A percentile compares a stretch with the other conserved stretches of the same genome.
phyloP scores from a whole-genome alignment of 2,113 vertebrate genomes.

The Hippocampus zosterae region DNA sequence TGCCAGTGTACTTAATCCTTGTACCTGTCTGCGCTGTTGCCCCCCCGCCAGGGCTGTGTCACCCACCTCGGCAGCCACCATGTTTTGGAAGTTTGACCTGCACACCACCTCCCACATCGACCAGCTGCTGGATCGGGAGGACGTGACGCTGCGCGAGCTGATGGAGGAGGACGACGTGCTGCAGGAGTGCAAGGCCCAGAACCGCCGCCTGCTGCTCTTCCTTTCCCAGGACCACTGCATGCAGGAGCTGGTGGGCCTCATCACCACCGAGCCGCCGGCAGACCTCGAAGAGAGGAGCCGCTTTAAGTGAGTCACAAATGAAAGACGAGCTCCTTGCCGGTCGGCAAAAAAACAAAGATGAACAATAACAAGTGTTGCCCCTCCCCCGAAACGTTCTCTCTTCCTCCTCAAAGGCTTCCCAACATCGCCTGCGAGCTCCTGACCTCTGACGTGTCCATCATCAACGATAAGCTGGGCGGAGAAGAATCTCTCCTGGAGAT shows the following conservation, averaged over 20 bases:
- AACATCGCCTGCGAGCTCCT: slow-evolving; percentile 95
- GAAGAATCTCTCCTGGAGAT: slow-evolving; percentile 84
- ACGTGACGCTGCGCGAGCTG: slow-evolving; percentile 86
- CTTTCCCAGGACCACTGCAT: slow-evolving; percentile 90
- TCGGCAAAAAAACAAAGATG: too few species aligned
- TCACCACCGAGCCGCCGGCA: slow-evolving; percentile 86
- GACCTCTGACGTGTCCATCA: slow-evolving; percentile 89
- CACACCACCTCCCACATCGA: slow-evolving; percentile 92
- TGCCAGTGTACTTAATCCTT: too few species aligned
- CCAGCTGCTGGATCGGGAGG: slow-evolving; percentile 92
- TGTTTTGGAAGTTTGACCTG: slow-evolving; percentile 99
- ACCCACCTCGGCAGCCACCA: slow-evolving; percentile 72
- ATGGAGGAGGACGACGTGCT: slow-evolving; percentile 96
- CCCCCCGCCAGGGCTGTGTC: slow-evolving; percentile 61
- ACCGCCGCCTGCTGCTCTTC: slow-evolving; percentile 89
- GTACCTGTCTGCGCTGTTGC: too few species aligned
- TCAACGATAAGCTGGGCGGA: slow-evolving; percentile 88
- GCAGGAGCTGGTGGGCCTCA: slow-evolving; percentile 88
- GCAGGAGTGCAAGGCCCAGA: slow-evolving; percentile 97
- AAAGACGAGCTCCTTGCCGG: not conserved
- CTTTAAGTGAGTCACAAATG: slow-evolving; percentile 83
- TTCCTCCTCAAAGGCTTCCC: slow-evolving; percentile 74
- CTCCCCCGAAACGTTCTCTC: not conserved
- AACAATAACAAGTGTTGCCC: not conserved
- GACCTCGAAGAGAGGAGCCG: slow-evolving; percentile 94